A percentile compares a stretch with the other conserved stretches of the same genome.
Conservation (phyloP, 2,888 invertebrate species). For the Meta bourneti region DNA sequence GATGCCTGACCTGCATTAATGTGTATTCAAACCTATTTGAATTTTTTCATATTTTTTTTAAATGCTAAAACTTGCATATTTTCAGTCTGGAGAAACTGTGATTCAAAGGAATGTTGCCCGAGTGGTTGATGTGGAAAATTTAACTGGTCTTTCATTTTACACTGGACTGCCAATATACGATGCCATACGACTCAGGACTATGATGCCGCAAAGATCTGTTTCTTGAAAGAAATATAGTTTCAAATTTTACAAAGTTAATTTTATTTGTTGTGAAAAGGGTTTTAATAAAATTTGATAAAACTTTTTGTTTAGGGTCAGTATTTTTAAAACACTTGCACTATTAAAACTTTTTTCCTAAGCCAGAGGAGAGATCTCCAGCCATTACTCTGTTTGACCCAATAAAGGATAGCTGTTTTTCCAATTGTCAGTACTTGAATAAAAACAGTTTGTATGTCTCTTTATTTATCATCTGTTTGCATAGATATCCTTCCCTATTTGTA, state of each 20-base stretch:
- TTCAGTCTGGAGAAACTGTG: slow-evolving; percentile 26
- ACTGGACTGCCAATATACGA: slow-evolving; percentile 69
- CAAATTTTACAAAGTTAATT: neutral
- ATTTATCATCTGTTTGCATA: no score
- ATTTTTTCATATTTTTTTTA: no score
- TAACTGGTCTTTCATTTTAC: slow-evolving; percentile 67
- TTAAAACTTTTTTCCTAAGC: neutral
- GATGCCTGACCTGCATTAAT: no score
- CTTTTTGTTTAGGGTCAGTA: neutral
- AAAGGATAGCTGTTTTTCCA: no score
- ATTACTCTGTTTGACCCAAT: no score
- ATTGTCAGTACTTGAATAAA: no score
- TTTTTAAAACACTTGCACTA: neutral
- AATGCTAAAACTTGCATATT: neutral
- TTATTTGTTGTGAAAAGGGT: slow-evolving; percentile 1
- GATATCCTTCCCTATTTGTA: no score
- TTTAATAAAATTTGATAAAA: neutral
- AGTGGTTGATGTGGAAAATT: slow-evolving; percentile 62
- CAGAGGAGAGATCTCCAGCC: neutral
- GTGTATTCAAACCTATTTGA: no score
- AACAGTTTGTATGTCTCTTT: no score
- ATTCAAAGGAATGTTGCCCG: slow-evolving; percentile 63
- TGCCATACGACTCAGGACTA: slow-evolving; percentile 69
- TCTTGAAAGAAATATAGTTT: neutral
- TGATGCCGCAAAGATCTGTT: slow-evolving; percentile 56